These are phyloP conservation scores for Parambassis ranga DNA, from an alignment of 2,797 vertebrate species.

Conservation along the genomic window DNA sequence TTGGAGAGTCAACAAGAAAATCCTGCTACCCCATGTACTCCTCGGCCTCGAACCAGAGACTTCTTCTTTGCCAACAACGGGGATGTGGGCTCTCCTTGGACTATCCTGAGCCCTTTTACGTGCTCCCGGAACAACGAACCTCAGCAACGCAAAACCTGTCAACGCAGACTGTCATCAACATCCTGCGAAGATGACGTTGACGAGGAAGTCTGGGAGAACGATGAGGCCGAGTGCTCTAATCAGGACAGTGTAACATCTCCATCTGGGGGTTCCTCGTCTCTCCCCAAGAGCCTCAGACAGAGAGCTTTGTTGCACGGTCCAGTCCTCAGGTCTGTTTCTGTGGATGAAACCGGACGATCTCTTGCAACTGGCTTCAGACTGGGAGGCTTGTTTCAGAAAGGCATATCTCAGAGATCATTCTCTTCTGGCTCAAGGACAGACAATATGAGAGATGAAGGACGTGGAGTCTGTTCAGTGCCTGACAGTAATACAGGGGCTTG, in stretches of 20 bases:
- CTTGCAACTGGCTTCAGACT: conserved; percentile 46
- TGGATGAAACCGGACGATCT: conserved; percentile 54
- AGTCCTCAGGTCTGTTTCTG: conserved; percentile 53
- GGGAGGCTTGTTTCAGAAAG: conserved; percentile 69
- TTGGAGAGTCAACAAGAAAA: background rate
- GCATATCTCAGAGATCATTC: conserved; percentile 40
- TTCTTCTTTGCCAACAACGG: conserved; percentile 61
- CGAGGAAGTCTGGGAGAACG: conserved; percentile 60
- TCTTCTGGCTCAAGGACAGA: conserved; percentile 47
- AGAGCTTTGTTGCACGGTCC: conserved; percentile 25
- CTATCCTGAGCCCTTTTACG: conserved; percentile 75
- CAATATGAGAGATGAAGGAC: background rate
- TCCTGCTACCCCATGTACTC: conserved; percentile 53
- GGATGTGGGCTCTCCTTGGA: conserved; percentile 73
- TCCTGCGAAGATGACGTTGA: conserved; percentile 39
- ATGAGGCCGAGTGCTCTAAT: background rate
- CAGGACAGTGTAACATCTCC: background rate
- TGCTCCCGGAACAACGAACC: conserved; percentile 9
- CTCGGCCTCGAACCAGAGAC: conserved; percentile 58
- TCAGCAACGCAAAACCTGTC: background rate
- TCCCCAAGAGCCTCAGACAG: conserved; percentile 36
- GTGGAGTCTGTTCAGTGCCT: background rate
- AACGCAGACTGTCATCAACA: conserved; percentile 14
- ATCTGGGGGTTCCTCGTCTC: conserved; percentile 23
- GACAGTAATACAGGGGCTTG: background rate